Conservation (phyloP, 2,797 vertebrate species). For the Denticeps clupeoides region DNA sequence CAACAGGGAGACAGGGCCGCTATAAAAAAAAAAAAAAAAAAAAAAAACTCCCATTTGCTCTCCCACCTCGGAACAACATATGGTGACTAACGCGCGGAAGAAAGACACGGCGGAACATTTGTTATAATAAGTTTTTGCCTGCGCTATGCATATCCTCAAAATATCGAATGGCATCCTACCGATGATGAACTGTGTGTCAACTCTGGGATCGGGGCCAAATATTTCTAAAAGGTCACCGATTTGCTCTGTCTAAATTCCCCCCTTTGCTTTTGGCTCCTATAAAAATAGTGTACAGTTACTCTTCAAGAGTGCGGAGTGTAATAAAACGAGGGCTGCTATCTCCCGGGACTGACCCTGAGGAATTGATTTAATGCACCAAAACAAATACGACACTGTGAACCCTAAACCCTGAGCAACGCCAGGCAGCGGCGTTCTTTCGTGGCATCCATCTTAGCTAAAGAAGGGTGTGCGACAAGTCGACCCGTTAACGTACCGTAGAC, state of each 20-base stretch:
- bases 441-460: background rate
- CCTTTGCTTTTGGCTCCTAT: constrained; percentile 37
- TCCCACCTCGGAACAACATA: constrained; percentile 17
- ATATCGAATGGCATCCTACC: constrained; percentile 35
- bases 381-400: constrained; percentile 23
- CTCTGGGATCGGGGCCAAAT: constrained; percentile 33
- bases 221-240: constrained; percentile 50
- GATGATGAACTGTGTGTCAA: constrained; percentile 33
- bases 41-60: constrained; percentile 6
- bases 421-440: constrained; percentile 9
- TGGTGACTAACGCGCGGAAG: constrained; percentile 16
- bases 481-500: background rate
- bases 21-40: too few relatives aligned
- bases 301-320: constrained; percentile 22
- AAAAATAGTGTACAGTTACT: constrained; percentile 37
- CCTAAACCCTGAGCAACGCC: constrained; percentile 9
- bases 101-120: constrained; percentile 26
- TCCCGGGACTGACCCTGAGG: constrained; percentile 14
- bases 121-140: constrained; percentile 18
- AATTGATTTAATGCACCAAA: constrained; percentile 31
- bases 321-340: constrained; percentile 25
- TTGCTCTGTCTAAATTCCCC: constrained; percentile 43
- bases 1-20: background rate
- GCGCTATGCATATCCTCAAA: constrained; percentile 32
- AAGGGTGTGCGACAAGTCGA: constrained; percentile 1